Conservation (phyloP, 1,140 invertebrate species). For the Sipha flava region DNA sequence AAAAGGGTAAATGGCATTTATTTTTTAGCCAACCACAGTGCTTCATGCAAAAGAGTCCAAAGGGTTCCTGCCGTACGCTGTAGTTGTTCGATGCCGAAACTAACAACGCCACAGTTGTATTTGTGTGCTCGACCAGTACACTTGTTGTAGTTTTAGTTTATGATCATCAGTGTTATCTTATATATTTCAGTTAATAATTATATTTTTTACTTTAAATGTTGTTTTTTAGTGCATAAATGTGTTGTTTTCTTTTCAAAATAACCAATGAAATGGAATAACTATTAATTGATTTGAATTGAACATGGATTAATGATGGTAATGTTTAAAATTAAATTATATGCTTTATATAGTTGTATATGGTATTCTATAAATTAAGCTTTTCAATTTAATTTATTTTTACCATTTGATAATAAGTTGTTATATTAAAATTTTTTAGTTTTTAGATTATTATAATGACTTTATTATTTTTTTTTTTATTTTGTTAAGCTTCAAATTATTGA, state of each 20-base stretch:
- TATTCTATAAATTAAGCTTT: too few relatives aligned
- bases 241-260: background rate
- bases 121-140: background rate
- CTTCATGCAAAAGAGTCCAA: slow-evolving; percentile 7
- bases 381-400: too few relatives aligned
- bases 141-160: background rate
- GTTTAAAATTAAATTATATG: background rate
- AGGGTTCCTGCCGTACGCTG: slow-evolving; percentile 4
- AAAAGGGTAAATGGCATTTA: slow-evolving; percentile 23
- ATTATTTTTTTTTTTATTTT: too few relatives aligned
- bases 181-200: background rate
- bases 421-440: too few relatives aligned
- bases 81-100: background rate
- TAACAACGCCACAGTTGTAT: background rate
- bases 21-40: slow-evolving; percentile 26
- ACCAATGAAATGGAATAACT: background rate
- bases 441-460: too few relatives aligned
- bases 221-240: background rate
- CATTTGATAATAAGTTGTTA: too few relatives aligned
- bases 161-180: background rate
- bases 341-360: background rate
- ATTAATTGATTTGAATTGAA: background rate
- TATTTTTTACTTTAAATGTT: background rate
- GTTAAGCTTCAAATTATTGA: too few relatives aligned
- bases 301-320: background rate